A percentile compares a stretch with the other conserved stretches of the same genome.
These are phyloP conservation scores for Luscinia megarhynchos DNA, from an alignment of 2,797 vertebrate genomes.

Conservation along the genomic window DNA sequence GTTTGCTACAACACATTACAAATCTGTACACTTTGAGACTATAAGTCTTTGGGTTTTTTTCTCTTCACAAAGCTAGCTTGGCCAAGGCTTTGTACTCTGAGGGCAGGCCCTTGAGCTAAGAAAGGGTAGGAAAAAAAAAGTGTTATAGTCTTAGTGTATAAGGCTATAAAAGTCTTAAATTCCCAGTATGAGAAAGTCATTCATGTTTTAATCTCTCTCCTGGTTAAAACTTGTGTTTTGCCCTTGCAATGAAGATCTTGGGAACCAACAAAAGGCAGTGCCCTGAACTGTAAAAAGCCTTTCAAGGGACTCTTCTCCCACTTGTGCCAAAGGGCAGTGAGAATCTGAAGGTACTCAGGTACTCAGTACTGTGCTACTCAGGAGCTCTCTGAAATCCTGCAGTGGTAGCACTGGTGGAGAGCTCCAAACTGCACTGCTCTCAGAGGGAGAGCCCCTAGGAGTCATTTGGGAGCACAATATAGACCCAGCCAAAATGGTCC, in stretches of 20 bases:
- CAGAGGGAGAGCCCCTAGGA: neutral
- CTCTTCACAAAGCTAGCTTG: neutral
- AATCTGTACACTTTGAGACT: neutral
- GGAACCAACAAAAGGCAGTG: neutral
- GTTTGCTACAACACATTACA: neutral
- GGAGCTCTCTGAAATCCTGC: neutral
- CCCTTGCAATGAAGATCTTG: neutral
- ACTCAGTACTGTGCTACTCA: neutral
- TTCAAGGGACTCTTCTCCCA: neutral
- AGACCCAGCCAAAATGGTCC: neutral
- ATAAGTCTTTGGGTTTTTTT: neutral
- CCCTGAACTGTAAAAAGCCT: neutral
- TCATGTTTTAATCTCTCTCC: neutral
- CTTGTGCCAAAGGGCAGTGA: neutral
- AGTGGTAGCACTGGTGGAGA: accelerated
- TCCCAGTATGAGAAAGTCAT: neutral
- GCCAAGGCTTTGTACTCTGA: neutral
- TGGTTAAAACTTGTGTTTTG: neutral
- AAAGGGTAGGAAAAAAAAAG: neutral
- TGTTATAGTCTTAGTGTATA: neutral
- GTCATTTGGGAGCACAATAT: neutral
- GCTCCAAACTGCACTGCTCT: neutral
- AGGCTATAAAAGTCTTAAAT: neutral
- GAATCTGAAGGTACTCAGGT: neutral
- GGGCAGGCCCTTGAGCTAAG: neutral